These are phyloP conservation scores for Cyanoramphus novaezelandiae DNA, from an alignment of 2,113 vertebrate species.

Conservation along the genomic window DNA sequence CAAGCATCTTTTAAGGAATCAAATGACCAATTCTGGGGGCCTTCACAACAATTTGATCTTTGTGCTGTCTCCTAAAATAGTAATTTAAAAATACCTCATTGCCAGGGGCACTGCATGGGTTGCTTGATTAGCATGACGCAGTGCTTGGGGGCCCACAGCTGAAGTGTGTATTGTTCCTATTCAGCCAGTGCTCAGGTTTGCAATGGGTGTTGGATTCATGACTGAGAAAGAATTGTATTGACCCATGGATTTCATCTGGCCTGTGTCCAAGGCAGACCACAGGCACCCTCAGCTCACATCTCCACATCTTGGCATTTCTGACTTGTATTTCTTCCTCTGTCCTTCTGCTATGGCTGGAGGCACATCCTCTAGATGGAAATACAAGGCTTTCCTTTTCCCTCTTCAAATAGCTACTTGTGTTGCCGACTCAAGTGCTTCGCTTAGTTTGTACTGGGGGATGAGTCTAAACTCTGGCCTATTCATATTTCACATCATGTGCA, in stretches of 20 bases:
- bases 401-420: background rate
- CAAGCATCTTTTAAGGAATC: background rate
- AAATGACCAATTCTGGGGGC: background rate
- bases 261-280: background rate
- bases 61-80: background rate
- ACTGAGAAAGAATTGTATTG: background rate
- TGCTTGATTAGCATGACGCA: background rate
- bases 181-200: background rate
- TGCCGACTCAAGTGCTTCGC: background rate
- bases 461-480: constrained; percentile 41
- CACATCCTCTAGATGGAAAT: background rate
- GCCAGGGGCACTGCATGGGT: background rate
- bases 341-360: background rate
- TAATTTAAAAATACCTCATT: background rate
- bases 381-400: constrained; percentile 31
- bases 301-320: background rate
- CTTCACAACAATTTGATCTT: background rate
- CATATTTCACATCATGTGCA: constrained; percentile 39
- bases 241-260: background rate
- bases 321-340: background rate
- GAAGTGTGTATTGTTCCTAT: background rate
- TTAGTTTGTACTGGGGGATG: constrained; percentile 21
- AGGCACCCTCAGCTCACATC: background rate
- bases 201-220: background rate
- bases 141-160: background rate